Percentiles rank a stretch among this genome's conserved stretches.
Evolutionary conservation across 2,113 vertebrate species (phyloP).

Genomic region (Plotosus lineatus): DNA sequence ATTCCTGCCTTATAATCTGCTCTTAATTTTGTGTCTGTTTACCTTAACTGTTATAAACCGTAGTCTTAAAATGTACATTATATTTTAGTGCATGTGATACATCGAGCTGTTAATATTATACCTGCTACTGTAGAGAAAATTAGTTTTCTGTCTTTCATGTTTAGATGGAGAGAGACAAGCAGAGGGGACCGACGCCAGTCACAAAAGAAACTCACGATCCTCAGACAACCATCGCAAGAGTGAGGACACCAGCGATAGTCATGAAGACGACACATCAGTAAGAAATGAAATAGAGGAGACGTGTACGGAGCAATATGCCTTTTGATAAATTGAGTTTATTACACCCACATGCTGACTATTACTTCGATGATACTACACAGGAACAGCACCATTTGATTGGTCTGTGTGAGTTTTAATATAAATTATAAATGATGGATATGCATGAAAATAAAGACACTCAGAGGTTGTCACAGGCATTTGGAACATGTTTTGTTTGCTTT

Average conservation of each 20-base stretch:
- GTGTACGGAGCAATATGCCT: constrained; percentile 5
- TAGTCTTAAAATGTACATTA: not conserved
- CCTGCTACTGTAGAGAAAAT: constrained; percentile 17
- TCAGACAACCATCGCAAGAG: constrained; percentile 67
- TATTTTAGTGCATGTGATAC: not conserved
- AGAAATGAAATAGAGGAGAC: constrained; percentile 54
- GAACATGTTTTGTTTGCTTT: too few relatives aligned
- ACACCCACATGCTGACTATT: too few relatives aligned
- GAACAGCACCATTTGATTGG: too few relatives aligned
- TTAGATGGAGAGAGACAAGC: constrained; percentile 86
- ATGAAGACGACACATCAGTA: constrained; percentile 83
- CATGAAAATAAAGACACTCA: too few relatives aligned
- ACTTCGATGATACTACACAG: too few relatives aligned
- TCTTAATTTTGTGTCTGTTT: not conserved
- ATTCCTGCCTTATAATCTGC: not conserved
- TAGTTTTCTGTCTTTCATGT: constrained; percentile 40
- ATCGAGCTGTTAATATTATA: constrained; percentile 37
- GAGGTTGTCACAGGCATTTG: too few relatives aligned
- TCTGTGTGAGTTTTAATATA: too few relatives aligned
- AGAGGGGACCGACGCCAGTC: constrained; percentile 79
- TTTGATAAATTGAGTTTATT: not conserved
- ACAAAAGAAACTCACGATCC: constrained; percentile 65
- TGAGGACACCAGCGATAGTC: constrained; percentile 89
- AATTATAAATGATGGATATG: too few relatives aligned
- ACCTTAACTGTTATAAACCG: not conserved